Percentiles rank a stretch among this genome's conserved stretches.
These are phyloP conservation scores for Xanthostigma xanthostigma DNA, from an alignment of 2,888 invertebrate species.

Conservation along the genomic window DNA sequence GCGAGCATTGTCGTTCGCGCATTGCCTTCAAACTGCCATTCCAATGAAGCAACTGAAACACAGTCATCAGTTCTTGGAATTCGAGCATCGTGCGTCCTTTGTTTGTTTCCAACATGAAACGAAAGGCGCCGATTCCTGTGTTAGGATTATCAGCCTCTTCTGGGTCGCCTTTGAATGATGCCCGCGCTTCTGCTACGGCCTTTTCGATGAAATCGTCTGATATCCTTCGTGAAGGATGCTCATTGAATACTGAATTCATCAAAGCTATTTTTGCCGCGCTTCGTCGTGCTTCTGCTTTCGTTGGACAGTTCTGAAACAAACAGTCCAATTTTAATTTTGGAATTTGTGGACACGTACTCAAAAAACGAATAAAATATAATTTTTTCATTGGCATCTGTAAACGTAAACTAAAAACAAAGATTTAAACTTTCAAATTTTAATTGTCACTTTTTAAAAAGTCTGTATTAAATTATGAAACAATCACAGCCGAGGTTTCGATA, in stretches of 20 bases:
- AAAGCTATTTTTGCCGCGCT: conserved; percentile 91
- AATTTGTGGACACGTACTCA: neutral
- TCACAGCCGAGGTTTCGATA: too few species aligned
- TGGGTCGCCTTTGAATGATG: conserved; percentile 57
- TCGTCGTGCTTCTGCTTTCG: conserved; percentile 85
- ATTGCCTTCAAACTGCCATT: conserved; percentile 92
- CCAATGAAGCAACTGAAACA: conserved; percentile 91
- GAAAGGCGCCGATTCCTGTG: conserved; percentile 57
- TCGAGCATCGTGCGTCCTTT: conserved; percentile 91
- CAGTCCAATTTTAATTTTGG: conserved; percentile 1
- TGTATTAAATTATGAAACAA: too few species aligned
- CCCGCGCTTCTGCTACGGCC: conserved; percentile 81
- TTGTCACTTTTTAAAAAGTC: too few species aligned
- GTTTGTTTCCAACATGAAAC: conserved; percentile 63
- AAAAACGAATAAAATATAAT: too few species aligned
- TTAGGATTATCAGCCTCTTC: conserved; percentile 49
- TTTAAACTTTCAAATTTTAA: too few species aligned
- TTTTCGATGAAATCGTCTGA: conserved; percentile 90
- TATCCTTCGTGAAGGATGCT: conserved; percentile 83
- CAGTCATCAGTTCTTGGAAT: conserved; percentile 95
- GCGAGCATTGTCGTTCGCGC: conserved; percentile 86
- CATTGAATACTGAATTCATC: conserved; percentile 95
- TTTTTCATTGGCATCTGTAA: too few species aligned
- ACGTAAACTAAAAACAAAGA: too few species aligned
- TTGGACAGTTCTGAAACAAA: conserved; percentile 66